These are phyloP conservation scores for Ia io DNA, from an alignment of 2,113 vertebrate genomes.

Conservation along the genomic window DNA sequence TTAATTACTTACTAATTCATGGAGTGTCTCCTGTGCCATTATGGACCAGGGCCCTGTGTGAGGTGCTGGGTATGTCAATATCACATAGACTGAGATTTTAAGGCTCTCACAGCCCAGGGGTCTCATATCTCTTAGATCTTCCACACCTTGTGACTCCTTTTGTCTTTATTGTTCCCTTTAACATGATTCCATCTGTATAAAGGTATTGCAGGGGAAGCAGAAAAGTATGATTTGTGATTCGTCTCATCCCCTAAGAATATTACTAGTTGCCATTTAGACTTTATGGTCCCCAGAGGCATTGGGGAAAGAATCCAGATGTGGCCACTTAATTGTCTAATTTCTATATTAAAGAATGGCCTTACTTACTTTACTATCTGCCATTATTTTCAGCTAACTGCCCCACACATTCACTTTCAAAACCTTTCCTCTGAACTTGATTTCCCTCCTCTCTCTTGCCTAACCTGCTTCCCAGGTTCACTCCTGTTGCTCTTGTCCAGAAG, in stretches of 20 bases:
- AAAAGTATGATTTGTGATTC: not conserved
- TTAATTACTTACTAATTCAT: not conserved
- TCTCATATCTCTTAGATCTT: not conserved
- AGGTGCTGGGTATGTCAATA: not conserved
- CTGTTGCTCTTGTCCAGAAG: not conserved
- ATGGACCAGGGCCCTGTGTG: not conserved
- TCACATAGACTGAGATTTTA: not conserved
- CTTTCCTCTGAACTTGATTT: slow-evolving; percentile 21
- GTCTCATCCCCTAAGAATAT: not conserved
- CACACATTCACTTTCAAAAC: not conserved
- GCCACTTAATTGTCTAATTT: not conserved
- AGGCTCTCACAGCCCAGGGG: not conserved
- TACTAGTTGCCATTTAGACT: not conserved
- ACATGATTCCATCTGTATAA: not conserved
- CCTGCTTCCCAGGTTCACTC: not conserved
- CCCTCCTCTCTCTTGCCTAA: not conserved
- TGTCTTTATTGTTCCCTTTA: not conserved
- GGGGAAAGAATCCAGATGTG: not conserved
- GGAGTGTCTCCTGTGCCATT: not conserved
- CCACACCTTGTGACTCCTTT: not conserved
- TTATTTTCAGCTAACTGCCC: not conserved
- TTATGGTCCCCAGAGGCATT: not conserved
- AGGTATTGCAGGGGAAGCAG: not conserved
- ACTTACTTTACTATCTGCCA: not conserved
- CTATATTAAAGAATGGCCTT: not conserved